Evolutionary conservation across 1,140 invertebrate genomes (phyloP).

Genomic region (Zaprionus gabonicus): DNA sequence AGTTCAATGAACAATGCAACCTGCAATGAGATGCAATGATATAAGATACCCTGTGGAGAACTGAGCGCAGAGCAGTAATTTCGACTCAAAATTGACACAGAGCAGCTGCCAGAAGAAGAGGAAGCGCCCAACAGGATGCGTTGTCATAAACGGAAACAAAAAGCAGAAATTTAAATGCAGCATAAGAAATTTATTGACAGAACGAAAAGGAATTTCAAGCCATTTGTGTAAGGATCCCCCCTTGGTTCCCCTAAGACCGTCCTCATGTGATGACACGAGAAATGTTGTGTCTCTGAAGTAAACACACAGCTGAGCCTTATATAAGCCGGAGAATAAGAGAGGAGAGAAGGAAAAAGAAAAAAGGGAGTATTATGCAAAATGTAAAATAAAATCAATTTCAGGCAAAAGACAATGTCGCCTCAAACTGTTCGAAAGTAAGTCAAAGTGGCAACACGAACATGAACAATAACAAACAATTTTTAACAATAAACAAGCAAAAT

Average conservation of each 20-base stretch:
- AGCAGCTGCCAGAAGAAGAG: background rate
- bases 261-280: background rate
- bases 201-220: conserved; percentile 8
- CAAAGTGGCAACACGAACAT: conserved; percentile 25
- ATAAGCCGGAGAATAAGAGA: background rate
- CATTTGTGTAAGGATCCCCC: background rate
- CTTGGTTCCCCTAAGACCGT: background rate
- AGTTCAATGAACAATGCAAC: background rate
- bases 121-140: background rate
- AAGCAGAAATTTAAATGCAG: conserved; percentile 14
- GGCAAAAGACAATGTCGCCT: conserved; percentile 4
- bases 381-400: conserved; percentile 39
- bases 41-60: background rate
- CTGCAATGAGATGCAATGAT: background rate
- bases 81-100: background rate
- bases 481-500: conserved; percentile 69
- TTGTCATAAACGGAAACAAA: conserved; percentile 4
- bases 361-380: conserved; percentile 8
- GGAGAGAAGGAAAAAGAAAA: background rate
- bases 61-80: background rate
- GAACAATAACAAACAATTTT: conserved; percentile 59
- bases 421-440: conserved; percentile 1
- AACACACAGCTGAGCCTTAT: background rate
- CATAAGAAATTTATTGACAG: conserved; percentile 26
- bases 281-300: background rate